These are phyloP conservation scores for Tetrax tetrax DNA, from an alignment of 2,113 vertebrate genomes.

Conservation along the genomic window DNA sequence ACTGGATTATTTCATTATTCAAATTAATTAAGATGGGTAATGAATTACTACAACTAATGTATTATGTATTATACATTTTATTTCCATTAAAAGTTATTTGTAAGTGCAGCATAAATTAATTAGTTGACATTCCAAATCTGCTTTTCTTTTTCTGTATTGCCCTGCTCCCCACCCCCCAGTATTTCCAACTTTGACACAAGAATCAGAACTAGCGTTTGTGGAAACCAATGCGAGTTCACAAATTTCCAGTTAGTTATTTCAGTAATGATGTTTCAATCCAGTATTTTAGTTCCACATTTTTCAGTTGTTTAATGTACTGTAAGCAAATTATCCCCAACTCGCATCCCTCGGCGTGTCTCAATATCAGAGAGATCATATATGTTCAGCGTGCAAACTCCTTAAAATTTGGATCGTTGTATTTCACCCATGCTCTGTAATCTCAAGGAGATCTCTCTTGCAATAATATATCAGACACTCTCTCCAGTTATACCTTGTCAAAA, in stretches of 20 bases:
- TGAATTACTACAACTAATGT: neutral
- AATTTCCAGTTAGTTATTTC: neutral
- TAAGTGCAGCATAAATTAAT: neutral
- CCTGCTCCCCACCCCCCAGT: neutral
- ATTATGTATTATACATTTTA: constrained; percentile 2
- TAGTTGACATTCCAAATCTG: neutral
- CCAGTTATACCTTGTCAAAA: neutral
- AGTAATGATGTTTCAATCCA: neutral
- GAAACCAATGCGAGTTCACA: neutral
- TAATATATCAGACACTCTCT: neutral
- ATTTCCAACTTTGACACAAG: neutral
- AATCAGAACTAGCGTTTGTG: neutral
- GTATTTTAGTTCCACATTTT: neutral
- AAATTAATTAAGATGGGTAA: constrained; percentile 36
- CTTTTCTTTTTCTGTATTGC: neutral
- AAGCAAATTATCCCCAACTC: neutral
- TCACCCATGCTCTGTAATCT: neutral
- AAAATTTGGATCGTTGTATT: neutral
- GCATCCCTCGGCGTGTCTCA: neutral
- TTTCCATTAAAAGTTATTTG: constrained; percentile 2
- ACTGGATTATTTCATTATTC: constrained; percentile 28
- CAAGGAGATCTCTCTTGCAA: neutral
- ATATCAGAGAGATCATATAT: fast-evolving
- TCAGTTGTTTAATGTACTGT: neutral
- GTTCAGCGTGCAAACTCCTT: neutral